A percentile compares a stretch with the other conserved stretches of the same genome.
phyloP scores from a whole-genome alignment of 2,113 vertebrate species.

The Etheostoma spectabile region DNA sequence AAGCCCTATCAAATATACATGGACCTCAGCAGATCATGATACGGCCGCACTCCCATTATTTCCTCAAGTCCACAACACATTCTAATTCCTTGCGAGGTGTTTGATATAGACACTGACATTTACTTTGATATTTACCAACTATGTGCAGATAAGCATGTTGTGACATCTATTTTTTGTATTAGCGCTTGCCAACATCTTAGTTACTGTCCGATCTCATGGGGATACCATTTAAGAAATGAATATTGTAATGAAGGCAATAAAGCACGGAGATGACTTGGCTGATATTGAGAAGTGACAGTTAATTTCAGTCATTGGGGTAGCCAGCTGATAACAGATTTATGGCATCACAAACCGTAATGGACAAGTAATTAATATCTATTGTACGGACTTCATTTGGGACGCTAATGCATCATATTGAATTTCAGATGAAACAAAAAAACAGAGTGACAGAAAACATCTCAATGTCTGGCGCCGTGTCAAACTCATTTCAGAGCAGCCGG shows the following conservation, averaged over 20 bases:
- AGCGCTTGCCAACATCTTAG: conserved; percentile 9
- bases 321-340: conserved; percentile 79
- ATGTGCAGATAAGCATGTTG: conserved; percentile 35
- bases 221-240: conserved; percentile 56
- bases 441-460: conserved; percentile 72
- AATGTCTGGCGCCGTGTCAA: conserved; percentile 64
- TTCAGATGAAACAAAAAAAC: conserved; percentile 52
- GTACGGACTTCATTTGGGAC: conserved; percentile 59
- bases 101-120: conserved; percentile 44
- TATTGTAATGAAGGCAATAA: conserved; percentile 67
- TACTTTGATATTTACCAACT: conserved; percentile 63
- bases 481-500: conserved; percentile 48
- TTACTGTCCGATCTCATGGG: conserved; percentile 45
- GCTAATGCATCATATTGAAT: conserved; percentile 64
- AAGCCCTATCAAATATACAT: conserved; percentile 78
- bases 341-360: conserved; percentile 74
- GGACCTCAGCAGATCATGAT: conserved; percentile 65
- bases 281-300: conserved; percentile 78
- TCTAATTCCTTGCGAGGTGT: conserved; percentile 25
- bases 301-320: conserved; percentile 75
- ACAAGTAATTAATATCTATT: conserved; percentile 80
- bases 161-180: conserved; percentile 32
- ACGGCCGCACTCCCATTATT: conserved; percentile 58
- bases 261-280: conserved; percentile 68
- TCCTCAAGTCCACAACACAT: conserved; percentile 32